Conservation (phyloP, 2,113 vertebrate species). For the Galeopterus variegatus region DNA sequence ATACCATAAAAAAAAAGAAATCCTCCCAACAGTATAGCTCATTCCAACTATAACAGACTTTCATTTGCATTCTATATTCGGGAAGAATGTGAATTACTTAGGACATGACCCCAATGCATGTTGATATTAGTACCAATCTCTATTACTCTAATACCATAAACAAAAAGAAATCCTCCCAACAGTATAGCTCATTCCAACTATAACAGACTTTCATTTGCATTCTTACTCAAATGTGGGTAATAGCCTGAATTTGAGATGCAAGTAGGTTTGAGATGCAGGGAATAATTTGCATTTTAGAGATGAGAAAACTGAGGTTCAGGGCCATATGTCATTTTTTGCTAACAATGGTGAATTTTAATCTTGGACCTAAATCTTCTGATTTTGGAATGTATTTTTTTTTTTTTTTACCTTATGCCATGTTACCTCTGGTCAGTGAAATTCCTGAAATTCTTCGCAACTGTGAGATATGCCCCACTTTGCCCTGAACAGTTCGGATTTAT, state of each 20-base stretch:
- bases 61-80: not conserved
- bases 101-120: not conserved
- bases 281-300: not conserved
- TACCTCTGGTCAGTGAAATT: not conserved
- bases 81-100: not conserved
- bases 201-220: not conserved
- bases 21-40: not conserved
- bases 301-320: not conserved
- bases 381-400: not conserved
- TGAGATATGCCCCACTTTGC: not conserved
- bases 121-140: not conserved
- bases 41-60: not conserved
- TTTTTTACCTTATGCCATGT: not conserved
- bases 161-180: not conserved
- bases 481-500: not conserved
- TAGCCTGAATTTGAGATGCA: not conserved
- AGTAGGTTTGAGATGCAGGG: not conserved
- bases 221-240: not conserved
- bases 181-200: not conserved
- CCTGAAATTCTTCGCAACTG: not conserved
- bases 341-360: not conserved
- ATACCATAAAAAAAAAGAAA: not conserved
- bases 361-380: conserved; percentile 1
- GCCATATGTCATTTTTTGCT: not conserved
- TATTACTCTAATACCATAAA: not conserved